phyloP scores from a whole-genome alignment of 2,113 vertebrate genomes.

The Agelaius phoeniceus region DNA sequence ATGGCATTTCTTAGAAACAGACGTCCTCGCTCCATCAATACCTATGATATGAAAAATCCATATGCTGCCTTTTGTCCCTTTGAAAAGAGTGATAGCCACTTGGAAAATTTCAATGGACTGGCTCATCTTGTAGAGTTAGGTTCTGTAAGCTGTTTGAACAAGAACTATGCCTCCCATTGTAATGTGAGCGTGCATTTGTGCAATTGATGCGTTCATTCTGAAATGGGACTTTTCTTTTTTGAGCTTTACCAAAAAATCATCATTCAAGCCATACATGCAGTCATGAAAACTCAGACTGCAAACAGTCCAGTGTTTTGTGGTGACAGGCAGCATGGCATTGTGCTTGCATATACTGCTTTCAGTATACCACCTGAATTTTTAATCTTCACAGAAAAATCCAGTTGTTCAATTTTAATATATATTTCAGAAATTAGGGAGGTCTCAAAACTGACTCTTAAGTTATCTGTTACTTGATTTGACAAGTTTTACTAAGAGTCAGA shows the following conservation, averaged over 20 bases:
- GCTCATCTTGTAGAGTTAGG: background rate
- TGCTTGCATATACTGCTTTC: background rate
- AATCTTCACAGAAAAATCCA: background rate
- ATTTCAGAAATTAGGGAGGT: background rate
- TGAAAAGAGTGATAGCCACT: background rate
- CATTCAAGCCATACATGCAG: background rate
- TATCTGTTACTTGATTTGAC: background rate
- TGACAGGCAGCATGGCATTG: background rate
- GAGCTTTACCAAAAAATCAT: background rate
- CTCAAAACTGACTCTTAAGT: background rate
- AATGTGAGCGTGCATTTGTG: background rate
- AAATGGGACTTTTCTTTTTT: background rate
- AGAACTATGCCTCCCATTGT: background rate
- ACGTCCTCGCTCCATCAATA: background rate
- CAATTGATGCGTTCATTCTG: background rate
- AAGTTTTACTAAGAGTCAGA: background rate
- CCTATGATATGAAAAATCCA: slow-evolving; percentile 19
- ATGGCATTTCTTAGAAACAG: background rate
- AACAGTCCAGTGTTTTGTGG: background rate
- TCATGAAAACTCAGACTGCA: too few species aligned
- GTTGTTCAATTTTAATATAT: background rate
- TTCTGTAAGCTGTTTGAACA: background rate
- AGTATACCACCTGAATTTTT: background rate
- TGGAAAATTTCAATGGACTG: background rate
- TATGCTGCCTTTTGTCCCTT: background rate